Percentiles rank a stretch among this genome's conserved stretches.
Evolutionary conservation across 2,113 vertebrate species (phyloP).

Genomic region (Mesembrinibis cayennensis): DNA sequence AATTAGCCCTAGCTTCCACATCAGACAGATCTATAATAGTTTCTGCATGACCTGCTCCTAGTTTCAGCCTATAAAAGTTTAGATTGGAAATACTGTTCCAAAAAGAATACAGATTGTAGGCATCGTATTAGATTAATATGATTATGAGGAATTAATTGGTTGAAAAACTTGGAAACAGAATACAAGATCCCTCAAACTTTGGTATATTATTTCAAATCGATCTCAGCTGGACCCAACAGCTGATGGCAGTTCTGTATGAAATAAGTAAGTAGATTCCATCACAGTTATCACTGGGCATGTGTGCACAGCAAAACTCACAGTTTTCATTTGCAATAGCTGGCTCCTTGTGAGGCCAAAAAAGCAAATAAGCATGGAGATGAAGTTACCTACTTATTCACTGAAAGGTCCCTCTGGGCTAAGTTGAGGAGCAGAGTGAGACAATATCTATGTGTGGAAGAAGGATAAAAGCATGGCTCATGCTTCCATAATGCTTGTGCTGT

Average conservation of each 20-base stretch:
- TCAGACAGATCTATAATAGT: not conserved
- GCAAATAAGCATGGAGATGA: not conserved
- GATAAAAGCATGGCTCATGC: accelerated
- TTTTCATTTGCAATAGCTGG: not conserved
- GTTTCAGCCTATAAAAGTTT: not conserved
- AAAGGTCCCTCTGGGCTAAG: not conserved
- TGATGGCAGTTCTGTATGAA: not conserved
- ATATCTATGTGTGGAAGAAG: not conserved
- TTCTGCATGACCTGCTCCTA: not conserved
- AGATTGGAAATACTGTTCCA: not conserved
- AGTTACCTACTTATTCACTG: not conserved
- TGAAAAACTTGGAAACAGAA: not conserved
- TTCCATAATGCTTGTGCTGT: not conserved
- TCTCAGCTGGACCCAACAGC: not conserved
- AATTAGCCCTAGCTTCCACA: conserved; percentile 3
- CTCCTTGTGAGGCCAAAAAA: not conserved
- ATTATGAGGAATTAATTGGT: not conserved
- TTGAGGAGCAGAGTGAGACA: not conserved
- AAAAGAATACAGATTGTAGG: not conserved
- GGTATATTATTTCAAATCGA: not conserved
- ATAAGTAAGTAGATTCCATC: not conserved
- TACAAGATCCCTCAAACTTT: not conserved
- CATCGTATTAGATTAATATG: not conserved
- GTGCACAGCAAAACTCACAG: not conserved
- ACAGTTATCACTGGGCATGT: not conserved